Base-by-base conservation (phyloP, 2,113 vertebrate species). In the Anoplopoma fimbria region DNA sequence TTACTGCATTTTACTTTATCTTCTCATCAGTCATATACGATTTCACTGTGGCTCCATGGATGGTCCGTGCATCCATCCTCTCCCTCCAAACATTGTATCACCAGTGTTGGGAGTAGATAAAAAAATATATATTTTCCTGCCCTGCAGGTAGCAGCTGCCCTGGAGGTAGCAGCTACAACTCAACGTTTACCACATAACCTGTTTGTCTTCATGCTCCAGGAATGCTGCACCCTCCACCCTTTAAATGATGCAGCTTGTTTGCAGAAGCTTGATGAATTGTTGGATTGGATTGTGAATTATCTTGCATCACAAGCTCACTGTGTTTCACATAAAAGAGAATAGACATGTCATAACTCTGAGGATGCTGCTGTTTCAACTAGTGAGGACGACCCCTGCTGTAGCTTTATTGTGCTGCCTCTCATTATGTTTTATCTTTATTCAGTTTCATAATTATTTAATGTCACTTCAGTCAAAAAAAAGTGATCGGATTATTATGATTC, bases 181-280 rank as follows among this genome's bases (percentile, higher is more conserved):
- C n/a, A n/a, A n/a, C n/a, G n/a, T n/a, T n/a, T n/a, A n/a, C n/a
- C n/a, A n/a, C 57, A 36, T 49, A 89, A 90, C 91, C 84, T n/a
- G 87, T 86, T 83, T 34, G 74, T 87, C 82, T 25, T 77, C 69
- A 79, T 86, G 6, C 21, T 62, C 27, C 0, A 19, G 34, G 33
- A 45, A 2, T 0, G 38, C 69, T 70, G 82, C 57, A 4, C 36
- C 63, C 47, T 70, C n/a, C 23, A 1, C 45, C 29, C 34, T 29
- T 45, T 21, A 69, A 38, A 58, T 5, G 17, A 58, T 23, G 31
- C n/a, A 0, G n/a, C 68, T 51, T 69, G 60, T 62, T 33, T 55
- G 33, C 53, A 36, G 62, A 7, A 6, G 15, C 14, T 21, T 23
- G 69, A 40, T 63, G 49, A 78, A 57, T 62, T 58, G 63, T 68